A percentile compares a stretch with the other conserved stretches of the same genome.
These are phyloP conservation scores for Stegana nigrithorax DNA, from an alignment of 2,888 invertebrate genomes.

Conservation along the genomic window DNA sequence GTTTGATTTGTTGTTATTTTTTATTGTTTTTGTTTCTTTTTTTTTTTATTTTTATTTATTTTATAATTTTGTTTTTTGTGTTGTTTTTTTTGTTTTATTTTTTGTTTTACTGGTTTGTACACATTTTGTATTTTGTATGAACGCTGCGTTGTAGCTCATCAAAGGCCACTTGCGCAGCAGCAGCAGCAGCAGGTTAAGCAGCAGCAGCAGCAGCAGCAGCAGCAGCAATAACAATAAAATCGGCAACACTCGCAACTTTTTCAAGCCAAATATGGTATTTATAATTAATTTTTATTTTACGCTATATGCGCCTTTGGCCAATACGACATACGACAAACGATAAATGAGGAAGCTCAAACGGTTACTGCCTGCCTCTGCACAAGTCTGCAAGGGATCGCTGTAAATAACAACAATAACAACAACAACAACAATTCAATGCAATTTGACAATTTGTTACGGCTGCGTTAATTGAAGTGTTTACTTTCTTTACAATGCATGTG, in stretches of 20 bases:
- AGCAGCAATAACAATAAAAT: slow-evolving; percentile 14
- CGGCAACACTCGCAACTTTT: slow-evolving; percentile 8
- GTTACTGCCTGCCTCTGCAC: background rate
- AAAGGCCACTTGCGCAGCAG: no score
- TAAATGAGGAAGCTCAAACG: background rate
- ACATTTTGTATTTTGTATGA: no score
- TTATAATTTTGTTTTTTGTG: background rate
- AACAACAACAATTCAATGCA: background rate
- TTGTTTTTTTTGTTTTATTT: no score
- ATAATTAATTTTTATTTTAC: slow-evolving; percentile 27
- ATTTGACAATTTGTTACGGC: background rate
- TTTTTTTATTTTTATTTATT: background rate
- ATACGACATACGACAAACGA: background rate
- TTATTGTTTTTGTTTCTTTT: no score
- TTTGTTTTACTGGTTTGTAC: no score
- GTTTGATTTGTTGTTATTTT: no score
- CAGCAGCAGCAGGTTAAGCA: no score
- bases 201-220: no score
- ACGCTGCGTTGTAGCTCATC: no score
- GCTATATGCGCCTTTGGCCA: slow-evolving; percentile 7
- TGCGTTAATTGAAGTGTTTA: no score
- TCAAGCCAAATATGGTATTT: slow-evolving; percentile 21
- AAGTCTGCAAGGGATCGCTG: background rate
- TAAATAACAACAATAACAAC: background rate
- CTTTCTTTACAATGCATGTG: no score